These are phyloP conservation scores for Petrosia ficiformis DNA, from an alignment of 37 sponge, comb jelly and placozoan species.

Conservation along the genomic window DNA sequence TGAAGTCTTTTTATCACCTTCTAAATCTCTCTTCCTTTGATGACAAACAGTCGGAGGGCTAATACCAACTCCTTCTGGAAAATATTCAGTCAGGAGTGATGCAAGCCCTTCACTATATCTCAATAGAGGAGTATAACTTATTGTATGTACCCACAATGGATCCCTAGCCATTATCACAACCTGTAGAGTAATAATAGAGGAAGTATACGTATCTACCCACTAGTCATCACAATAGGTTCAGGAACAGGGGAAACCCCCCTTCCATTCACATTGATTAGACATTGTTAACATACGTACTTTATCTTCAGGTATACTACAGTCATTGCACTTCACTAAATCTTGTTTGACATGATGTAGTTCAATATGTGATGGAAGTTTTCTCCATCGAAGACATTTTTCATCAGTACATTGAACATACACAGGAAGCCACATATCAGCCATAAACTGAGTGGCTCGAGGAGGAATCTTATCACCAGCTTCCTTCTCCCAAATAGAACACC, in stretches of 20 bases:
- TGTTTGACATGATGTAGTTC: slow-evolving; percentile 60
- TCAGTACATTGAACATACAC: slow-evolving; percentile 66
- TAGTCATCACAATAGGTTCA: no score
- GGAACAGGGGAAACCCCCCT: neutral
- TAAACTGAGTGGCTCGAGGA: slow-evolving; percentile 43
- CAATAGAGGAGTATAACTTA: slow-evolving; percentile 73
- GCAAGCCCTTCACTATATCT: slow-evolving; percentile 52
- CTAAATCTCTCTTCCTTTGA: neutral
- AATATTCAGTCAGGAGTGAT: slow-evolving; percentile 71
- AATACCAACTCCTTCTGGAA: slow-evolving; percentile 79
- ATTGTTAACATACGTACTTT: slow-evolving; percentile 24
- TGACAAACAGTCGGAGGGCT: slow-evolving; percentile 46
- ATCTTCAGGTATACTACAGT: slow-evolving; percentile 51
- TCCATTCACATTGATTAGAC: neutral
- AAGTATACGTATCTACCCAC: no score
- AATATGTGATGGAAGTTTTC: slow-evolving; percentile 46
- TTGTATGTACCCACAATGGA: slow-evolving; percentile 59
- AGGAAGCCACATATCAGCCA: slow-evolving; percentile 66
- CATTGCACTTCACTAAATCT: slow-evolving; percentile 47
- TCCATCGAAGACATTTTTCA: slow-evolving; percentile 60
- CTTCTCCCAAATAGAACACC: slow-evolving; percentile 47
- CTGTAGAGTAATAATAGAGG: slow-evolving; percentile 7
- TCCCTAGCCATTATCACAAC: slow-evolving; percentile 30
- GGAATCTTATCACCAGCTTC: slow-evolving; percentile 44
- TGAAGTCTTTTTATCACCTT: no score